Percentiles rank a stretch among this genome's conserved stretches.
Conservation (phyloP, 2,888 invertebrate species). For the Limulus polyphemus region DNA sequence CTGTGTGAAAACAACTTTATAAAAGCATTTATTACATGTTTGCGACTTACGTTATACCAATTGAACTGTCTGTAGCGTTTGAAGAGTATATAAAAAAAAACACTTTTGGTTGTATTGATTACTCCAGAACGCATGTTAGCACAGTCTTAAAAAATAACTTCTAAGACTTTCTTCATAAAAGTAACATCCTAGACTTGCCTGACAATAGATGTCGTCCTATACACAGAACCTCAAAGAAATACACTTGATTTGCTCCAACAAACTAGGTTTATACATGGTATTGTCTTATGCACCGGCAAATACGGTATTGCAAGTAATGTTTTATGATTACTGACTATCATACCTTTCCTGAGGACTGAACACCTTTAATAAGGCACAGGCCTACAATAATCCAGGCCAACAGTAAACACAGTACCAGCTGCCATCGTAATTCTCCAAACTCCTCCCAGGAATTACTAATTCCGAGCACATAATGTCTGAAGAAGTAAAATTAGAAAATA, state of each 20-base stretch:
- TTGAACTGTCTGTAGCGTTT: no score
- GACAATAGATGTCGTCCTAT: no score
- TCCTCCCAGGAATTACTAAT: conserved; percentile 10
- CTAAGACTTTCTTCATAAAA: no score
- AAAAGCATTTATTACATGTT: no score
- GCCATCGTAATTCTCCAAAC: conserved; percentile 29
- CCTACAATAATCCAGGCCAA: conserved; percentile 31
- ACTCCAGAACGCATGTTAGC: no score
- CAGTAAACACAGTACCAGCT: conserved; percentile 29
- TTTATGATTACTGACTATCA: neutral
- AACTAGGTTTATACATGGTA: neutral
- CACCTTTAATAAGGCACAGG: conserved; percentile 32
- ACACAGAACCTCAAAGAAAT: neutral
- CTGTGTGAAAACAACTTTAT: no score
- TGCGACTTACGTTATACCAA: no score
- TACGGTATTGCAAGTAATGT: neutral
- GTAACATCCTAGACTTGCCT: no score
- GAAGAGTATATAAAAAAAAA: no score
- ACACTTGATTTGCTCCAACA: neutral
- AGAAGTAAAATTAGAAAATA: conserved; percentile 2
- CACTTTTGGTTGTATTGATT: no score
- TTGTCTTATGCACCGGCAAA: neutral
- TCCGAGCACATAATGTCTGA: neutral
- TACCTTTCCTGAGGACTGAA: conserved; percentile 32
- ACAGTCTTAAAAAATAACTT: no score